Conservation (phyloP, 2,888 invertebrate genomes). For the Drosophila paucipuncta region DNA sequence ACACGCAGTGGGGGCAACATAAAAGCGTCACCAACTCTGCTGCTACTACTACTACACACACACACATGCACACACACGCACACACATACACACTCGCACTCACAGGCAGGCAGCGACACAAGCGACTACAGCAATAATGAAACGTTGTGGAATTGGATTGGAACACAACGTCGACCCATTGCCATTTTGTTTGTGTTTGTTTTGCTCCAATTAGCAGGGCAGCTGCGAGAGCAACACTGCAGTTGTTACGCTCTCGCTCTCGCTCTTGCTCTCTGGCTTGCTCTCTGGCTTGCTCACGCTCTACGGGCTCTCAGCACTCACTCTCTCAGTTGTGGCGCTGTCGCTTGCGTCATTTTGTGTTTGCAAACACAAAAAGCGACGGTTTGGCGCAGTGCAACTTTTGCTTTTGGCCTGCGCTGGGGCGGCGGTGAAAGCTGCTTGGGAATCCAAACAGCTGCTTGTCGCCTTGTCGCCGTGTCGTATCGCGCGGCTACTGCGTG, state of each 20-base stretch:
- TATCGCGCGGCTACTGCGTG: conserved; percentile 10
- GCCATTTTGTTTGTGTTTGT: conserved; percentile 79
- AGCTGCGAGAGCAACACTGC: conserved; percentile 33
- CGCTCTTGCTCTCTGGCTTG: conserved; percentile 12
- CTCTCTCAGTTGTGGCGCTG: conserved; percentile 55
- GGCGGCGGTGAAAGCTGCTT: conserved; percentile 76
- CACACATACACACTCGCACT: no score
- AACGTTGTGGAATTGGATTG: conserved; percentile 70
- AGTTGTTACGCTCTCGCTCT: conserved; percentile 22
- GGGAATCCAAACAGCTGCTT: conserved; percentile 80
- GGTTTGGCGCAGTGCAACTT: conserved; percentile 37
- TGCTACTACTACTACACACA: conserved; percentile 51
- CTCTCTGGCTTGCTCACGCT: conserved; percentile 2
- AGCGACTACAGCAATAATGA: conserved; percentile 57
- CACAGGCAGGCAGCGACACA: conserved; percentile 1
- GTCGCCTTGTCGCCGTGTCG: conserved; percentile 67
- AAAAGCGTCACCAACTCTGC: conserved; percentile 32
- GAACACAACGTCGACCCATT: conserved; percentile 66
- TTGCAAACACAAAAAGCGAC: conserved; percentile 61
- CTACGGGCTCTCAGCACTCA: conserved; percentile 19
- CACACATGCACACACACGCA: background rate
- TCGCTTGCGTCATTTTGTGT: conserved; percentile 72
- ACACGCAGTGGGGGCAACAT: conserved; percentile 54
- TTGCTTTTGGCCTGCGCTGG: conserved; percentile 64
- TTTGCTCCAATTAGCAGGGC: conserved; percentile 76